Evolutionary conservation across 1,140 invertebrate species (phyloP).

Genomic region (Brachionus plicatilis): DNA sequence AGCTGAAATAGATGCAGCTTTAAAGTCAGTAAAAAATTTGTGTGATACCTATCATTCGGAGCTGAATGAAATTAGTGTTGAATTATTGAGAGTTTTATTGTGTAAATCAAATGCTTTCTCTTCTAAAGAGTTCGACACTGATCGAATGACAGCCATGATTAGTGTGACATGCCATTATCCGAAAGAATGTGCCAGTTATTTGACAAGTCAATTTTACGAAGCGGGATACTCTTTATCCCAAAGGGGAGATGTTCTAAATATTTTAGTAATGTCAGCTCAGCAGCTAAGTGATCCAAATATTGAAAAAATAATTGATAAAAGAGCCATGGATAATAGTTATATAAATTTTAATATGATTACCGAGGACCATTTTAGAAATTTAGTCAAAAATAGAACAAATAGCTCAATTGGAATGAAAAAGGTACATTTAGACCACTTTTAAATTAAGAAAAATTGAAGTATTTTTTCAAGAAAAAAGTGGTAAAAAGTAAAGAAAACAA

Average conservation of each 20-base stretch:
- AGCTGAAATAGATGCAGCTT: not conserved
- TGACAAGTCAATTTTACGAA: constrained; percentile 14
- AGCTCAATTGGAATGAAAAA: not conserved
- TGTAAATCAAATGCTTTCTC: constrained; percentile 17
- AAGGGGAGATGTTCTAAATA: not conserved
- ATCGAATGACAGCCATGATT: not conserved
- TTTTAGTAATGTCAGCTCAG: not conserved
- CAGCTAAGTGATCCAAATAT: not conserved
- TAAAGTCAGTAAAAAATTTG: not conserved
- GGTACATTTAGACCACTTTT: not conserved
- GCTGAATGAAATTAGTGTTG: constrained; percentile 4
- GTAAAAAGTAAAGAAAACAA: constrained; percentile 7
- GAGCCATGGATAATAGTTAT: not conserved
- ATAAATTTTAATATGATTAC: not conserved
- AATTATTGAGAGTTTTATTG: not conserved
- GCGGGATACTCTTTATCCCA: not conserved
- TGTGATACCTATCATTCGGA: constrained; percentile 13
- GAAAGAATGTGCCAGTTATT: not conserved
- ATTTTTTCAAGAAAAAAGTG: not conserved
- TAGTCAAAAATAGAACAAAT: not conserved
- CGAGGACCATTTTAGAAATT: not conserved
- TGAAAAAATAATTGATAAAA: not conserved
- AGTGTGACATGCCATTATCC: constrained; percentile 8
- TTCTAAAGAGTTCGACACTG: not conserved
- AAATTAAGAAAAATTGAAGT: too few relatives aligned